Conservation (phyloP, 2,797 vertebrate genomes). For the Rhinatrema bivittatum region DNA sequence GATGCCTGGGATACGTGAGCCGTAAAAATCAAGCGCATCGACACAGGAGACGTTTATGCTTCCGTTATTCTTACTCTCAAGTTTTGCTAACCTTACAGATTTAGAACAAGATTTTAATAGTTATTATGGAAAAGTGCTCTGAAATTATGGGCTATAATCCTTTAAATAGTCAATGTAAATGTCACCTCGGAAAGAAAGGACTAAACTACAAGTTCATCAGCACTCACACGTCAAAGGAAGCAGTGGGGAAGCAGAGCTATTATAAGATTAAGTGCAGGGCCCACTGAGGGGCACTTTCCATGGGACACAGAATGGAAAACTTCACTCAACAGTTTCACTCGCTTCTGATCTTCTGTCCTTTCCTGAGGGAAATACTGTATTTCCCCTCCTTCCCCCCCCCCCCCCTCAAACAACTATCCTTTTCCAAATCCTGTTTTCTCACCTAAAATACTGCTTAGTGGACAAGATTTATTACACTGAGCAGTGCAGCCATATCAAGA, state of each 20-base stretch:
- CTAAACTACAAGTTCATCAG: slow-evolving; percentile 48
- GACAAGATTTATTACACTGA: slow-evolving; percentile 12
- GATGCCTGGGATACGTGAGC: too few species aligned
- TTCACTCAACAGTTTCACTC: slow-evolving; percentile 66
- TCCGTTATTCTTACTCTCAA: slow-evolving; percentile 19
- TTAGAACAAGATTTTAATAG: slow-evolving; percentile 41
- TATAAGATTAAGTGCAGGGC: slow-evolving; percentile 78
- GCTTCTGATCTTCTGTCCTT: slow-evolving; percentile 54
- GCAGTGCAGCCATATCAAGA: too few species aligned
- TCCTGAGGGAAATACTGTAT: slow-evolving; percentile 62
- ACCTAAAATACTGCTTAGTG: slow-evolving; percentile 10
- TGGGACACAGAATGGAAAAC: slow-evolving; percentile 63
- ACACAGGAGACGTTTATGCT: slow-evolving; percentile 24
- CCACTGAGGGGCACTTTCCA: slow-evolving; percentile 65
- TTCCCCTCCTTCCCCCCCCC: slow-evolving; percentile 24
- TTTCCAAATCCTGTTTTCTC: slow-evolving; percentile 11
- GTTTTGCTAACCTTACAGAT: slow-evolving; percentile 26
- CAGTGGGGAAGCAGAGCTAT: slow-evolving; percentile 67
- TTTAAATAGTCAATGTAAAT: slow-evolving; percentile 51
- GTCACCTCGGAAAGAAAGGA: slow-evolving; percentile 39
- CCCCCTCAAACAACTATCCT: too few species aligned
- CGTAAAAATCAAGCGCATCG: too few species aligned
- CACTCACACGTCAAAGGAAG: slow-evolving; percentile 64
- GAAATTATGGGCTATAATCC: slow-evolving; percentile 37
- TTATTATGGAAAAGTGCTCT: slow-evolving; percentile 42